Conservation (phyloP, 2,113 vertebrate species). For the Carettochelys insculpta region DNA sequence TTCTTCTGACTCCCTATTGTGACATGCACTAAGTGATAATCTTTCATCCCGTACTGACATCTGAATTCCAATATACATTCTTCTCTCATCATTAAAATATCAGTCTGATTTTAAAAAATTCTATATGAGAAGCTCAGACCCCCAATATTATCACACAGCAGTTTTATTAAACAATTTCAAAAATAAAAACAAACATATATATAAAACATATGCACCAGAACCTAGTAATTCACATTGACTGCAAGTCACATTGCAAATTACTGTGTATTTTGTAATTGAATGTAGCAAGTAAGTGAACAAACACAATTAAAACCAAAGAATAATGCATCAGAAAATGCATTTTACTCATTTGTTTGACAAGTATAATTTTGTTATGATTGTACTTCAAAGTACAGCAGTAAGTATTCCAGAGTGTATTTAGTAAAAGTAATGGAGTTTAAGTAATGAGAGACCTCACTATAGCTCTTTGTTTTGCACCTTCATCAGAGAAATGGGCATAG, state of each 20-base stretch:
- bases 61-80: background rate
- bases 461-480: background rate
- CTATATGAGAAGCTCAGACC: background rate
- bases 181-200: background rate
- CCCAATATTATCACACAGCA: background rate
- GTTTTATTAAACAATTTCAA: background rate
- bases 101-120: background rate
- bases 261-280: background rate
- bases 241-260: background rate
- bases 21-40: background rate
- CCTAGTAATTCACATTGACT: background rate
- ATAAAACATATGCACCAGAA: background rate
- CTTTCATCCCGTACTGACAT: background rate
- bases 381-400: background rate
- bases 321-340: background rate
- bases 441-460: slow-evolving; percentile 10
- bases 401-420: slow-evolving; percentile 11
- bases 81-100: background rate
- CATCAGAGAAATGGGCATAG: background rate
- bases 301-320: slow-evolving; percentile 23
- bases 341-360: slow-evolving; percentile 22
- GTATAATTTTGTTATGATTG: slow-evolving; percentile 32
- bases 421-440: slow-evolving; percentile 1
- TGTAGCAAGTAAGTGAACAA: background rate
- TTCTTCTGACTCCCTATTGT: background rate